Conservation (phyloP, 2,113 vertebrate genomes). For the Sebastes fasciatus region DNA sequence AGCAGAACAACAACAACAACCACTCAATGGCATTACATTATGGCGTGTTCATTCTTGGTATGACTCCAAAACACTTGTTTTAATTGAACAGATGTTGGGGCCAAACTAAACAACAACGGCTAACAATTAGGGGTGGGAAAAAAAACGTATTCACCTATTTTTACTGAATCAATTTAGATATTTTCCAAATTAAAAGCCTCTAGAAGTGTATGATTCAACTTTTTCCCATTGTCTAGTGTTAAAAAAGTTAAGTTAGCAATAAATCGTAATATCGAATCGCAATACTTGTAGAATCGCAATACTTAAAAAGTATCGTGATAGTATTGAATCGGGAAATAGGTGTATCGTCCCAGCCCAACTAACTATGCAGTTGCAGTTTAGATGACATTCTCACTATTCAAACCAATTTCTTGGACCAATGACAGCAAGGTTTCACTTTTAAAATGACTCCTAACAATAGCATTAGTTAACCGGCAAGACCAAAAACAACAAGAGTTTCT, state of each 20-base stretch:
- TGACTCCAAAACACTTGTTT: not conserved
- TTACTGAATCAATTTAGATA: no score
- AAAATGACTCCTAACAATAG: not conserved
- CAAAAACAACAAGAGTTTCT: conserved; percentile 5
- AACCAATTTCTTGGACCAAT: not conserved
- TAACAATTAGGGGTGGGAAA: no score
- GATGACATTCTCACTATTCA: not conserved
- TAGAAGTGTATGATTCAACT: no score
- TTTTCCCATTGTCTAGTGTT: no score
- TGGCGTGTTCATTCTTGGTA: not conserved
- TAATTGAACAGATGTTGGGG: not conserved
- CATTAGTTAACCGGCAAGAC: conserved; percentile 1
- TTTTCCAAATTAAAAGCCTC: no score
- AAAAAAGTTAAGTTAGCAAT: no score
- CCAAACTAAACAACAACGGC: not conserved
- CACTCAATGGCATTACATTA: not conserved
- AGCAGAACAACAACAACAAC: not conserved
- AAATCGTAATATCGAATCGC: no score
- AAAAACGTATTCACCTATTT: no score
- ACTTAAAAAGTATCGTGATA: no score
- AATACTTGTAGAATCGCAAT: no score
- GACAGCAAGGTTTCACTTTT: not conserved
- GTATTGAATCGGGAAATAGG: no score
- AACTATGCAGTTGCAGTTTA: not conserved
- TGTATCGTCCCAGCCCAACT: no score